Evolutionary conservation across 2,113 vertebrate genomes (phyloP).

Genomic region (Pitta sordida): DNA sequence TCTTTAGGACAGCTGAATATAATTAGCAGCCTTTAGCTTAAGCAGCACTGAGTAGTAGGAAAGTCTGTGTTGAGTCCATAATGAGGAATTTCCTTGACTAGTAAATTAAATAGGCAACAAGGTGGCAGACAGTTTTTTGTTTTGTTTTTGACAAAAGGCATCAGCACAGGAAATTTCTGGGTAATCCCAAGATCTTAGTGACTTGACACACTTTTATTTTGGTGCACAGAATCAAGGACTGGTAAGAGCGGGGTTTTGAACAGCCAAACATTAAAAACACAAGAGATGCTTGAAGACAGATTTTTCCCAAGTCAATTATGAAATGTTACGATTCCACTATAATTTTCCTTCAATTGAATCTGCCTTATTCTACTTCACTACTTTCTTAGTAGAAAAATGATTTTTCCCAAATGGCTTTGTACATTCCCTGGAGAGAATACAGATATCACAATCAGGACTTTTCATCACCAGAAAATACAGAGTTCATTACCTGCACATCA

Average conservation of each 20-base stretch:
- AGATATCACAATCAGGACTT: background rate
- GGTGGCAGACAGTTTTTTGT: background rate
- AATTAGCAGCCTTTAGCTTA: background rate
- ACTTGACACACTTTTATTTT: background rate
- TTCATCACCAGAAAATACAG: background rate
- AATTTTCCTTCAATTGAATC: background rate
- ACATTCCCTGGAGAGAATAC: background rate
- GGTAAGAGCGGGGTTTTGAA: background rate
- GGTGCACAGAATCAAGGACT: background rate
- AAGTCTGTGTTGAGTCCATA: background rate
- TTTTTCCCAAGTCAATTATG: background rate
- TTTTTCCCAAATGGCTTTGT: background rate
- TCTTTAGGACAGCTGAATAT: background rate
- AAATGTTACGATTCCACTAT: background rate
- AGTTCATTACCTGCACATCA: constrained; percentile 86
- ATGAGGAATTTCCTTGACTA: background rate
- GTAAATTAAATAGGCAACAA: background rate
- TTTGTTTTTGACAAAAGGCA: background rate
- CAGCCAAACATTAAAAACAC: background rate
- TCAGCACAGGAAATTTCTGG: background rate
- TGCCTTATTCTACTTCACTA: background rate
- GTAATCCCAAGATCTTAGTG: background rate
- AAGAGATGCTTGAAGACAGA: background rate
- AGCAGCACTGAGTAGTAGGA: background rate
- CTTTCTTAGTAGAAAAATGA: background rate